These are phyloP conservation scores for Bombyx huttoni DNA, from an alignment of 2,888 invertebrate genomes.

Conservation along the genomic window DNA sequence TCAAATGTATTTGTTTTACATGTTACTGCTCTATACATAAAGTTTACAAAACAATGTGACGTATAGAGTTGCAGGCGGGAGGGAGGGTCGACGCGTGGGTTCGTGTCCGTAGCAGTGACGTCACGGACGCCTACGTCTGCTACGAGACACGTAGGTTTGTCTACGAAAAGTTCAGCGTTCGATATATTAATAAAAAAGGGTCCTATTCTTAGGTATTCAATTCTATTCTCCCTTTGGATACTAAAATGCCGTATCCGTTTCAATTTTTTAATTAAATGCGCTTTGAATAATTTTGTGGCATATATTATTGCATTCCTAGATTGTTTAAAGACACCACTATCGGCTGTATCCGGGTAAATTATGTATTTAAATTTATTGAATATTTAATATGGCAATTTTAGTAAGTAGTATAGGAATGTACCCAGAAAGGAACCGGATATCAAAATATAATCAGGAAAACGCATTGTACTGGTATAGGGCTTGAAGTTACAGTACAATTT, in stretches of 20 bases:
- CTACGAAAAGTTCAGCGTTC: conserved; percentile 7
- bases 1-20: not conserved
- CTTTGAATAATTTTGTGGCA: not conserved
- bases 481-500: no score
- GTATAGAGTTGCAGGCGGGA: conserved; percentile 4
- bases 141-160: conserved; percentile 25
- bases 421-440: no score
- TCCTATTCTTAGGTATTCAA: not conserved
- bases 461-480: no score
- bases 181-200: conserved; percentile 3
- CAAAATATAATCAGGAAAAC: no score
- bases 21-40: not conserved
- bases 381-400: no score
- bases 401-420: no score
- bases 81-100: conserved; percentile 14
- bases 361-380: no score
- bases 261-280: not conserved
- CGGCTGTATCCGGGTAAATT: no score
- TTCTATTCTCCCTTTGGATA: not conserved
- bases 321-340: not conserved
- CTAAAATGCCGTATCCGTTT: not conserved
- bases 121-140: conserved; percentile 30
- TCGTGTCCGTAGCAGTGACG: conserved; percentile 34
- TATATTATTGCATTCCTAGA: not conserved
- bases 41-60: not conserved